Base-by-base conservation (phyloP, 2,888 invertebrate genomes). In the Lycaena phlaeas region DNA sequence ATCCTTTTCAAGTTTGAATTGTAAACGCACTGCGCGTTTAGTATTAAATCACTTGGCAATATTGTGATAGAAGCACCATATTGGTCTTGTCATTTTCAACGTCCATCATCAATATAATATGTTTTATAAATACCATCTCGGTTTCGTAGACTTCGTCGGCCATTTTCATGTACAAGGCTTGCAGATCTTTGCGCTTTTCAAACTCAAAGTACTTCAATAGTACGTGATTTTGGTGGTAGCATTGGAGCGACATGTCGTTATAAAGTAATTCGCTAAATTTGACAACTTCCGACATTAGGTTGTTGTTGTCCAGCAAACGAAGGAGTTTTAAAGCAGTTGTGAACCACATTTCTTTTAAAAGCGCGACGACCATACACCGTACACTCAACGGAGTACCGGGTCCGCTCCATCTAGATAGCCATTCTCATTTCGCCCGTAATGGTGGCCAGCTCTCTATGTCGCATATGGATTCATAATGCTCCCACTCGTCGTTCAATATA, bases 311-410 rank as follows among this genome's bases (percentile, higher is more conserved):
- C 18, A 10, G 18, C 17, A 18, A 18, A 7, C 12, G 11, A 3
- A 34, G 5, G 34, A 34, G 17, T 5, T 4, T 1, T 4, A 34
- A 22, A 10, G 18, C 34, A 12, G 18, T 5, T 18, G 18, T 11
- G 18, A 4, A 18, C 22, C 34, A 34, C 10, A 17, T 18, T 11
- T 34, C 11, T 22, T 34, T 34, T 4, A 34, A 18, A 7, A 31
- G 11, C 17, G 18, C 7, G 11, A 18, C 17, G 11, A 34, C 18
- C 34, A 18, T 22, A 5, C 34, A 34, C 12, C 34, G 34, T 18
- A 34, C 34, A 34, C n/a, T 18, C 10, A 34, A 34, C 18, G 34
- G 34, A 18, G 22, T 34, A 18, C 34, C 31, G 15, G 31, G 31
- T 10, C 12, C 34, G 34, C 34, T 34, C 18, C 34, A 34, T 18